Conservation (phyloP, 2,113 vertebrate genomes). For the Pristiophorus japonicus region DNA sequence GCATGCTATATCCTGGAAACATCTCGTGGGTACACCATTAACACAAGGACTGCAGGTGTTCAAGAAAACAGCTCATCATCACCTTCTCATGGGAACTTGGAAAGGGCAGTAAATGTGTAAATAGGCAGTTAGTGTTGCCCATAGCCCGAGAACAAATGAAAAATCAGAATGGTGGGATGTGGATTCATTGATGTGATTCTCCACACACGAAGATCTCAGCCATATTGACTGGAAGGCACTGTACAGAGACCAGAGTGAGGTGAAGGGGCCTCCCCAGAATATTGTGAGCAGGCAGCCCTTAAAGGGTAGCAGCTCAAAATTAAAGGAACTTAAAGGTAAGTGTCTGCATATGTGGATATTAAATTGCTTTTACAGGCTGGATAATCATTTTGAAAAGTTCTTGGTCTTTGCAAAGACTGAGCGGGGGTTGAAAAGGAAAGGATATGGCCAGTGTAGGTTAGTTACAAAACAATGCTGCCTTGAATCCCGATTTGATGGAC, state of each 20-base stretch:
- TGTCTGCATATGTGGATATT: neutral
- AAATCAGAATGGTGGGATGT: neutral
- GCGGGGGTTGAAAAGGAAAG: too few species aligned
- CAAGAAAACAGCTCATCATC: too few species aligned
- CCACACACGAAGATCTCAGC: neutral
- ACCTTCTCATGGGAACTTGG: too few species aligned
- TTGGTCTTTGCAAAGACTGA: neutral
- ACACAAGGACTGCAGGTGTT: neutral
- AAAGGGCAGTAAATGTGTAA: neutral
- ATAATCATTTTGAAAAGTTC: constrained; percentile 4
- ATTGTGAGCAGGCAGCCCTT: neutral
- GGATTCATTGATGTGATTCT: neutral
- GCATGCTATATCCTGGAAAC: neutral
- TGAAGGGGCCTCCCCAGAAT: neutral
- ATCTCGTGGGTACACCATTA: neutral
- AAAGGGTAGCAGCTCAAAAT: neutral
- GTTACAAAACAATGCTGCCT: too few species aligned
- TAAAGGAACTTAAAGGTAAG: neutral
- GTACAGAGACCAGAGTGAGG: neutral
- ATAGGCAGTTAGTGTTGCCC: neutral
- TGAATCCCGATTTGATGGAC: too few species aligned
- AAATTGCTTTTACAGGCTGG: neutral
- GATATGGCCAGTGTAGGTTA: too few species aligned
- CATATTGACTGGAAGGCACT: neutral
- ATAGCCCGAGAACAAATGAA: neutral